Percentiles rank a stretch among this genome's conserved stretches.
phyloP scores from a whole-genome alignment of 2,797 vertebrate genomes.

The Darevskia mixta region DNA sequence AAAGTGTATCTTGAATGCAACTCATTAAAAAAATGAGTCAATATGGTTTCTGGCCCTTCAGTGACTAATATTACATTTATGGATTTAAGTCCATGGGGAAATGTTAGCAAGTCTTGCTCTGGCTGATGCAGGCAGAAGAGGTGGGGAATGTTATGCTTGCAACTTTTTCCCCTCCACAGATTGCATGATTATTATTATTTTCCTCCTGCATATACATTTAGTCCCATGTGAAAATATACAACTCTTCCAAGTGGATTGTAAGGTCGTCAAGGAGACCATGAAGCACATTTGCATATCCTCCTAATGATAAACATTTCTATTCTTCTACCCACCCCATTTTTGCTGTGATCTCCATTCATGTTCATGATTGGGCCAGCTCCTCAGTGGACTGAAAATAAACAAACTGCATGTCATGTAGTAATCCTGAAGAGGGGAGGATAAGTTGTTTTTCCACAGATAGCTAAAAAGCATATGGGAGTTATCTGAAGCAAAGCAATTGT shows the following conservation, averaged over 20 bases:
- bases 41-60: constrained; percentile 23
- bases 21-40: constrained; percentile 5
- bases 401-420: constrained; percentile 52
- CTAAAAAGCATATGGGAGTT: constrained; percentile 79
- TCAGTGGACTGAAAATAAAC: constrained; percentile 52
- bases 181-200: constrained; percentile 7
- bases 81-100: constrained; percentile 12
- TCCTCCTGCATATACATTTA: background rate
- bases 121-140: background rate
- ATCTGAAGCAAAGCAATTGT: constrained; percentile 79
- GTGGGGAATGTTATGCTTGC: background rate
- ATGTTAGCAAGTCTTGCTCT: background rate
- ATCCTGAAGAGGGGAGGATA: constrained; percentile 61
- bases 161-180: constrained; percentile 35
- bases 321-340: constrained; percentile 32
- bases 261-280: constrained; percentile 35
- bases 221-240: constrained; percentile 39
- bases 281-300: constrained; percentile 61
- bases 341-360: constrained; percentile 56
- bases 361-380: constrained; percentile 51
- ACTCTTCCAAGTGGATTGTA: constrained; percentile 28
- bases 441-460: constrained; percentile 67
- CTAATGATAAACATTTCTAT: constrained; percentile 52
- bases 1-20: background rate
- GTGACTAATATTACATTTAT: constrained; percentile 40